Conservation (phyloP, 2,888 invertebrate genomes). For the Ormyrus nitidulus region DNA sequence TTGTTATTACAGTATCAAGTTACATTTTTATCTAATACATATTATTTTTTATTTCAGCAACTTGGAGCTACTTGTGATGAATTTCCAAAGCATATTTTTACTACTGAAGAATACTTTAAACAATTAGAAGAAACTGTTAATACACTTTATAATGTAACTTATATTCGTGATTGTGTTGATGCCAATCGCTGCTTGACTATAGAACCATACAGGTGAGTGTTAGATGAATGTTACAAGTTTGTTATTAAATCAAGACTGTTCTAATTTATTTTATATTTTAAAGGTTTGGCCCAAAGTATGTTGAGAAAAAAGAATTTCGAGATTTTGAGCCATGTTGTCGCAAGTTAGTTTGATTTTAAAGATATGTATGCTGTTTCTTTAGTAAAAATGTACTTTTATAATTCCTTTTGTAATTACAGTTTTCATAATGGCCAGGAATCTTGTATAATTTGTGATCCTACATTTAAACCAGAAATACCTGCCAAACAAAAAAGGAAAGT, state of each 20-base stretch:
- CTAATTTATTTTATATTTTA: background rate
- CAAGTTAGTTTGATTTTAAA: slow-evolving; percentile 37
- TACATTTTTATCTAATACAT: too few relatives aligned
- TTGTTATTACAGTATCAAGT: too few relatives aligned
- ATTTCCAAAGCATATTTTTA: slow-evolving; percentile 49
- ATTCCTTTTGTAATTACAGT: slow-evolving; percentile 27
- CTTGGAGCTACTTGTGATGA: slow-evolving; percentile 50
- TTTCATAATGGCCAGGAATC: slow-evolving; percentile 48
- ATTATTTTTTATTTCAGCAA: slow-evolving; percentile 40
- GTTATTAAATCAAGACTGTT: too few relatives aligned
- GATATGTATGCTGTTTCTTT: background rate
- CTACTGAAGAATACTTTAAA: slow-evolving; percentile 40
- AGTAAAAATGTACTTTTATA: background rate
- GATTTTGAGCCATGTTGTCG: slow-evolving; percentile 55
- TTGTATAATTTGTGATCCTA: slow-evolving; percentile 52
- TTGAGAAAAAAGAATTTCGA: slow-evolving; percentile 39
- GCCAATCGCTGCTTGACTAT: slow-evolving; percentile 54
- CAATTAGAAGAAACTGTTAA: slow-evolving; percentile 1
- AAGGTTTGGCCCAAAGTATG: slow-evolving; percentile 46
- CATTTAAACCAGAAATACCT: slow-evolving; percentile 4
- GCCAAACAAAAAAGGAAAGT: slow-evolving; percentile 14
- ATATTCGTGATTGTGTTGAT: slow-evolving; percentile 54
- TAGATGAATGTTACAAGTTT: background rate
- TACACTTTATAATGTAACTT: slow-evolving; percentile 49
- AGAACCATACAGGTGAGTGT: slow-evolving; percentile 48